phyloP scores from a whole-genome alignment of 92 coral and sea anemone genomes.

The Phymanthus crucifer region DNA sequence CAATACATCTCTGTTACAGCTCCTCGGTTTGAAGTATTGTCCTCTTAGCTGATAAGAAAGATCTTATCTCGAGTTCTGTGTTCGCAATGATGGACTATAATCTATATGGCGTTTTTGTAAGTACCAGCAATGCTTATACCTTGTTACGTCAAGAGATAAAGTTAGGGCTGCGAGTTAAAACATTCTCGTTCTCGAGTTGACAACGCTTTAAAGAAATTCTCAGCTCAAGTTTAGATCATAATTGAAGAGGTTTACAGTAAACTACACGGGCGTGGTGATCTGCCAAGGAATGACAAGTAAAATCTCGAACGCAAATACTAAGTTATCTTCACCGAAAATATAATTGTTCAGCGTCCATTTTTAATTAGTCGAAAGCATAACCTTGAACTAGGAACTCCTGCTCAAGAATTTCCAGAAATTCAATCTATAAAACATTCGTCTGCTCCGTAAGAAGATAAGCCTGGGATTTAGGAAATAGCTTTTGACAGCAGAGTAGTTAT shows the following conservation, averaged over 20 bases:
- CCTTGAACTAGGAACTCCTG: neutral
- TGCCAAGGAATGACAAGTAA: neutral
- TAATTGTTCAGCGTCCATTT: neutral
- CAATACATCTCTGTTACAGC: neutral
- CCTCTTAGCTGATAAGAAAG: neutral
- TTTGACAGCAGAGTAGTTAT: conserved; percentile 1
- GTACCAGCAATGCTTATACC: neutral
- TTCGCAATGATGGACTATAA: conserved; percentile 42
- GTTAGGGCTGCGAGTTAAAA: neutral
- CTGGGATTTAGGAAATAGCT: conserved; percentile 2
- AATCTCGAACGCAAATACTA: neutral
- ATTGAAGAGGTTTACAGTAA: neutral
- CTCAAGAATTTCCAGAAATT: neutral
- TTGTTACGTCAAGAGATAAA: too few relatives aligned
- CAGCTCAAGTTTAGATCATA: neutral
- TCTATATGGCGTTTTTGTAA: conserved; percentile 35
- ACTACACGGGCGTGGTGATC: neutral
- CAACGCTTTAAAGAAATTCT: neutral
- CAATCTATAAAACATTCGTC: neutral
- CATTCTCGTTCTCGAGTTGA: neutral
- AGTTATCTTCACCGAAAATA: neutral
- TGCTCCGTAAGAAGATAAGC: conserved; percentile 6
- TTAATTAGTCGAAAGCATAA: neutral
- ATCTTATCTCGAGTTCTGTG: neutral
- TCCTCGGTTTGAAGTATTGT: neutral